Evolutionary conservation across 1,140 invertebrate genomes (phyloP), one percentile per base, ranked within the genome.

Genomic region (Eriosoma lanigerum): DNA sequence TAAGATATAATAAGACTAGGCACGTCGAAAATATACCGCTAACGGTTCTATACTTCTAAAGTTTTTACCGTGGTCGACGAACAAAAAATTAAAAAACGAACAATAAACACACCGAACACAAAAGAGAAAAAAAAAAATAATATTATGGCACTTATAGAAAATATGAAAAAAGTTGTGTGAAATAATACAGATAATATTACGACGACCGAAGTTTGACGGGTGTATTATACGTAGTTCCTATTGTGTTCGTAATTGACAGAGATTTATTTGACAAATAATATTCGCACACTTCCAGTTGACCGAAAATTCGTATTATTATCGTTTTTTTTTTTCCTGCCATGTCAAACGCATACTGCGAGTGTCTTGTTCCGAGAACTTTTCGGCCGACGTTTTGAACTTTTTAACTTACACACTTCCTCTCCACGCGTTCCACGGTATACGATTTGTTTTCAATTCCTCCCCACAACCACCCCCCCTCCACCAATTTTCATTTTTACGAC

Each of bases 271-370:
- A 17, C n/a, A 21, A 48, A 48, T 50, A 29, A 72, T 29, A 52
- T 52, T 32, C 48, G 52, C n/a, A 38, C 3, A 38, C 32, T 38
- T n/a, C 29, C 10, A 26, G 66, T 26, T 72, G 68, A 72, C 68
- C 68, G 26, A 72, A 38, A 52, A 48, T 50, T 50, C 17, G 15
- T 19, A 52, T 72, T 72, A 10, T 72, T 72, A 52, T 70, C 26
- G 3, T 50, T 52, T n/a, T 52, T 26, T n/a, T n/a, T 48, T 50
- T 26, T 50, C 24, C 0, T 5, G 19, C 10, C 21, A 46, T 72
- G 68, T 72, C 68, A 72, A 50, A 72, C 68, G 68, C 68, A 72
- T 19, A 52, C 68, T 29, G 32, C 32, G 32, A 3, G 32, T 8
- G 32, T 8, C 8, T 38, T 38, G 46, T 50, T 72, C 60, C 44